Conservation (phyloP, 2,113 vertebrate species). For the Chelonoidis abingdonii region DNA sequence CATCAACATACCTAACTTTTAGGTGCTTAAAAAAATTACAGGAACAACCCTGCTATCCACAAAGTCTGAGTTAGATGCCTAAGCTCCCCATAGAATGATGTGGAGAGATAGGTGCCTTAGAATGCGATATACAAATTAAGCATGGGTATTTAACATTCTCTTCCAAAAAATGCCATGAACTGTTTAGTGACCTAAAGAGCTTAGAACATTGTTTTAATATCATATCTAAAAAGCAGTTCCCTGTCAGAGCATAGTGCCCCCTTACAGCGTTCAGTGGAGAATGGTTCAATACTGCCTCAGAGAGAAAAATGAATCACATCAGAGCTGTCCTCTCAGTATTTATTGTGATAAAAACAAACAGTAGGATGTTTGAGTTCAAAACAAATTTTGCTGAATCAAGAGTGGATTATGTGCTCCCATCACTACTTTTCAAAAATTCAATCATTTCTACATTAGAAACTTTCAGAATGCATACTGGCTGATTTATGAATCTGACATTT, state of each 20-base stretch:
- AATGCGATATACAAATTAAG: no score
- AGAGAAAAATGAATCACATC: background rate
- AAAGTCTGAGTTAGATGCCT: no score
- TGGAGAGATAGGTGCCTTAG: no score
- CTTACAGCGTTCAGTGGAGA: background rate
- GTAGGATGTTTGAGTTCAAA: background rate
- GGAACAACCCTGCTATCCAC: no score
- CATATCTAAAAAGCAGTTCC: background rate
- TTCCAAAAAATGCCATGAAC: background rate
- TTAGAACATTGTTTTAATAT: background rate
- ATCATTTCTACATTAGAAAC: background rate
- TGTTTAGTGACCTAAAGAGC: background rate
- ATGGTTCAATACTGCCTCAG: background rate
- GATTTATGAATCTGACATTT: background rate
- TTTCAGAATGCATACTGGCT: no score
- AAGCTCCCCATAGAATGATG: no score
- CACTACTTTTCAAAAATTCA: background rate
- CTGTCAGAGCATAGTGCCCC: background rate
- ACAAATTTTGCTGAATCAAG: background rate
- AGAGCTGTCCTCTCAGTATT: background rate
- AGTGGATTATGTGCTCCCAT: background rate
- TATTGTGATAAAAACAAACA: background rate
- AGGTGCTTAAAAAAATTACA: no score
- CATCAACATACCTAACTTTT: no score
- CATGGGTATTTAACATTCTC: fast-evolving